Percentiles rank a stretch among this genome's conserved stretches.
These are phyloP conservation scores for Gallinago paraguaiae DNA, from an alignment of 2,113 vertebrate genomes.

Conservation along the genomic window DNA sequence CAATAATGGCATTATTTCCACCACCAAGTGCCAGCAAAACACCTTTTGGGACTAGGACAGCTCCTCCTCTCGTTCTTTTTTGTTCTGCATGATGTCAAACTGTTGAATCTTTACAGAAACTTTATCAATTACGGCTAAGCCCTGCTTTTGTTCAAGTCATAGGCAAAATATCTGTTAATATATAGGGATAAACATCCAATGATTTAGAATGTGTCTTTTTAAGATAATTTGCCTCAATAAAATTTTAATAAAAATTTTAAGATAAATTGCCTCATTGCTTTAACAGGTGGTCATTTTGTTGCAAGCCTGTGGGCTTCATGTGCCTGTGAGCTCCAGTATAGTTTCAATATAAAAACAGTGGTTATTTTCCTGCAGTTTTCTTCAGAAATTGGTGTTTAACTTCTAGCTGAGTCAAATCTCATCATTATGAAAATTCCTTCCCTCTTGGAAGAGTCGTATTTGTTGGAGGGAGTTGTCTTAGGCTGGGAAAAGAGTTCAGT, in stretches of 20 bases:
- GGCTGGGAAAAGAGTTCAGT: background rate
- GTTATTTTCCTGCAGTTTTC: background rate
- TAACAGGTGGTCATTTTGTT: background rate
- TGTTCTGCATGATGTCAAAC: background rate
- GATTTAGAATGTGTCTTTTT: background rate
- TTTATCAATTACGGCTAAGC: background rate
- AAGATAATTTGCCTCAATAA: background rate
- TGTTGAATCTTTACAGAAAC: background rate
- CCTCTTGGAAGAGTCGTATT: background rate
- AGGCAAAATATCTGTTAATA: background rate
- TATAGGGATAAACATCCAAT: background rate
- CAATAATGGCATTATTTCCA: background rate
- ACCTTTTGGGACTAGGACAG: background rate
- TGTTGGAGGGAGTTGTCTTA: background rate
- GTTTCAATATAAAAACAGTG: background rate
- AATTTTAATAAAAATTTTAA: background rate
- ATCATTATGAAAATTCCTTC: background rate
- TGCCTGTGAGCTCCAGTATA: background rate
- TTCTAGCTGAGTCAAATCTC: background rate
- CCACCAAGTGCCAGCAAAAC: background rate
- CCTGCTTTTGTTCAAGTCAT: background rate
- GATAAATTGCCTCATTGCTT: background rate
- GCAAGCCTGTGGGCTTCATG: background rate
- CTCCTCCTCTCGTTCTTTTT: background rate
- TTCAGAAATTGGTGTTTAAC: background rate